Evolutionary conservation across 2,797 vertebrate genomes (phyloP), one percentile per base, ranked within the genome.

Genomic region (Crypturellus tataupa): DNA sequence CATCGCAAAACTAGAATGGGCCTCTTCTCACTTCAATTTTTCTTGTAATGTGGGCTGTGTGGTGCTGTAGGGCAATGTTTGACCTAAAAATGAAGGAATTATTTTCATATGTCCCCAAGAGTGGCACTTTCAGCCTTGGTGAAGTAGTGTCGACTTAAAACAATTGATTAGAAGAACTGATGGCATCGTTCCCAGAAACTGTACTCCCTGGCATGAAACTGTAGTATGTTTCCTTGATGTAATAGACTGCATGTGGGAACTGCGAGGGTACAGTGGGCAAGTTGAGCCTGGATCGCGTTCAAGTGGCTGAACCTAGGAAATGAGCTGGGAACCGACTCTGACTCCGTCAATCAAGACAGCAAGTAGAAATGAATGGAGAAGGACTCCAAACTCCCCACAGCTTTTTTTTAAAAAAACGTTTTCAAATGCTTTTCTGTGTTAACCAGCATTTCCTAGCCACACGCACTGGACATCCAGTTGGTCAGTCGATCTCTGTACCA

Each of bases 131-230:
- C 80, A 91, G 96, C 76, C 78, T 63, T 63, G 92, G 78, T n/a
- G 60, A 86, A 91, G 88, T 15, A 85, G 88, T 91, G 95, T 87
- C 83, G 77, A 88, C 92, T 83, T 17, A 56, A 82, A 96, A 95
- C 93, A 95, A 94, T 94, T 90, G 96, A 90, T 85, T 94, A 85
- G 95, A 56, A 95, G 87, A 46, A 91, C 83, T 6, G 33, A 68
- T 97, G 96, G 96, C 95, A 94, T 90, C 60, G 58, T 87, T 96
- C 93, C 95, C 95, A 96, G 95, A 93, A 96, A 49, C 67, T 78
- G 76, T 67, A 16, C 51, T 83, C 71, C 78, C 75, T 96, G 96
- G 94, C 94, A 94, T 31, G 69, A 89, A 82, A 89, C 82, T 79
- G 87, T 92, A 84, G 68, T 70, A 90, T 62, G 23, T 69, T 95